Conservation (phyloP, 2,113 vertebrate species). For the Antechinus stuartii region DNA sequence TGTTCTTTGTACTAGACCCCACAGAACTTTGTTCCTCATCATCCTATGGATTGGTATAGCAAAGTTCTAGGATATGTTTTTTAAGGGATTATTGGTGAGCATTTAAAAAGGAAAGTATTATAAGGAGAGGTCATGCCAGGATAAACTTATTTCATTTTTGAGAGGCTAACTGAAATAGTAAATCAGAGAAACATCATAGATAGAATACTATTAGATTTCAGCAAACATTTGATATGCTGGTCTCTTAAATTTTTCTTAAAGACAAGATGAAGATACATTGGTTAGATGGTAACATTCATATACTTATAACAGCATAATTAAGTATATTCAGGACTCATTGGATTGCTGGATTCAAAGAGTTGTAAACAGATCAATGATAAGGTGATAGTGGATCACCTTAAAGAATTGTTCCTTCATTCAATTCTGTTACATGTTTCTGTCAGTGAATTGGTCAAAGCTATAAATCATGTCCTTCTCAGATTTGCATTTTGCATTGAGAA, state of each 20-base stretch:
- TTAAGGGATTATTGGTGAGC: not conserved
- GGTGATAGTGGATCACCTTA: not conserved
- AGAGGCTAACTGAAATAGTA: not conserved
- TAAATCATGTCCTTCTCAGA: not conserved
- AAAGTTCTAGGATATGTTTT: not conserved
- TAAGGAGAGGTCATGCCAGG: not conserved
- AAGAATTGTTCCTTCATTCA: not conserved
- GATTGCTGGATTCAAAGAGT: not conserved
- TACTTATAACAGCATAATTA: not conserved
- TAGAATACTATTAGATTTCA: not conserved
- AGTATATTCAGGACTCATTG: not conserved
- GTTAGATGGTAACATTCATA: not conserved
- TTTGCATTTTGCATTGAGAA: not conserved
- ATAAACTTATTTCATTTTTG: not conserved
- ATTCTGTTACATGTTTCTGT: not conserved
- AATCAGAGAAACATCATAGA: not conserved
- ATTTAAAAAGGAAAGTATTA: not conserved
- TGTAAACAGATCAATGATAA: not conserved
- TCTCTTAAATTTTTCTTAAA: not conserved
- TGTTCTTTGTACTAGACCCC: not conserved
- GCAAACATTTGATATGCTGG: not conserved
- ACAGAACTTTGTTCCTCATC: not conserved
- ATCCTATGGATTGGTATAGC: not conserved
- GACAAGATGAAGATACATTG: not conserved
- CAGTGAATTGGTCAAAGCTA: not conserved